A percentile compares a stretch with the other conserved stretches of the same genome.
These are phyloP conservation scores for Centropus bengalensis DNA, from an alignment of 2,113 vertebrate genomes.

Conservation along the genomic window DNA sequence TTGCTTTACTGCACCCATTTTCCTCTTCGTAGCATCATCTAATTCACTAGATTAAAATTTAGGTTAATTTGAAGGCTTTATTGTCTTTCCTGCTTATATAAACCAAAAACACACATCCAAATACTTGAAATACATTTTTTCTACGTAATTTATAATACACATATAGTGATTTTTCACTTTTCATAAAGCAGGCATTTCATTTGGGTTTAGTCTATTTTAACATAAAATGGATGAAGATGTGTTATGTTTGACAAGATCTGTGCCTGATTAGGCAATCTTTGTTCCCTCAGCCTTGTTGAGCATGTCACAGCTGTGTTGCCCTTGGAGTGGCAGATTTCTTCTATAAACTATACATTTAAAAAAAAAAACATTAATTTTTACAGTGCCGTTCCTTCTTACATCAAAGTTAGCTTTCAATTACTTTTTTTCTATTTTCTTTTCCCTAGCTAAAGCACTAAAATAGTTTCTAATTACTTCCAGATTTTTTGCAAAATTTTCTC, in stretches of 20 bases:
- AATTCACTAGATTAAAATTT: background rate
- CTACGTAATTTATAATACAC: background rate
- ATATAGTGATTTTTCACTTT: background rate
- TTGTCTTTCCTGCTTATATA: background rate
- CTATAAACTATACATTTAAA: slow-evolving; percentile 16
- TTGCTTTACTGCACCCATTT: background rate
- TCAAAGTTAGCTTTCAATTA: slow-evolving; percentile 64
- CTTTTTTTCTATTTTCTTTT: slow-evolving; percentile 53
- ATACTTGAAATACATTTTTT: background rate
- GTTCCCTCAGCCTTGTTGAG: slow-evolving; percentile 18
- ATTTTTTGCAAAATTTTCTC: slow-evolving; percentile 46
- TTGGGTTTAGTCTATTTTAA: slow-evolving; percentile 24
- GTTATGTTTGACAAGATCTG: slow-evolving; percentile 59
- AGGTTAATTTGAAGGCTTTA: background rate
- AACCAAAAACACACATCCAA: background rate
- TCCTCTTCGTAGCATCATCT: background rate
- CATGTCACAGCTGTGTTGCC: slow-evolving; percentile 34
- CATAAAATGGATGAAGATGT: slow-evolving; percentile 43
- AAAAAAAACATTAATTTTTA: slow-evolving; percentile 48
- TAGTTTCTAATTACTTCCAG: slow-evolving; percentile 79
- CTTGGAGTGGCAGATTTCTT: slow-evolving; percentile 59
- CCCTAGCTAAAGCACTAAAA: slow-evolving; percentile 43
- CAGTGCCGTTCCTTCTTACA: slow-evolving; percentile 68
- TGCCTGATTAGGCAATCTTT: slow-evolving; percentile 49
- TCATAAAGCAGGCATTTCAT: background rate